A percentile compares a stretch with the other conserved stretches of the same genome.
These are phyloP conservation scores for Chrosomus eos DNA, from an alignment of 2,797 vertebrate species.

Conservation along the genomic window DNA sequence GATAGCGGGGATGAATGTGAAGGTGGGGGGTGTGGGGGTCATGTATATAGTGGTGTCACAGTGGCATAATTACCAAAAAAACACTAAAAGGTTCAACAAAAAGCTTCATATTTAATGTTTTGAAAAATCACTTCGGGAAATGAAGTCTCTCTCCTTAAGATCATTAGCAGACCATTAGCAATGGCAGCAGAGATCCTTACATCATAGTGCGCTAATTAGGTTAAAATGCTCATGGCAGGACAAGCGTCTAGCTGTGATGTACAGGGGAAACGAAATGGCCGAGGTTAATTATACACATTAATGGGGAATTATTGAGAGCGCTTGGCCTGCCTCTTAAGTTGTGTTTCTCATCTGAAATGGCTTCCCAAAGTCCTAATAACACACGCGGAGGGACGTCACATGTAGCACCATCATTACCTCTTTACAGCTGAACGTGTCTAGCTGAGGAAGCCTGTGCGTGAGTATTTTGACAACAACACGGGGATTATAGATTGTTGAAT, in stretches of 20 bases:
- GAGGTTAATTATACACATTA: conserved; percentile 70
- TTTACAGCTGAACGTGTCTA: not conserved
- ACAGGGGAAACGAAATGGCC: conserved; percentile 62
- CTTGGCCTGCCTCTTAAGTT: conserved; percentile 58
- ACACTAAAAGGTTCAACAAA: conserved; percentile 52
- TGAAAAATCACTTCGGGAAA: conserved; percentile 68
- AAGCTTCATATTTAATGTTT: conserved; percentile 57
- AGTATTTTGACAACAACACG: conserved; percentile 17
- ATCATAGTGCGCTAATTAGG: conserved; percentile 66
- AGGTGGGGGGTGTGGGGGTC: conserved; percentile 23
- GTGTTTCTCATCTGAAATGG: conserved; percentile 49
- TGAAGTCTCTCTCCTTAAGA: conserved; percentile 66
- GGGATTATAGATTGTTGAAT: conserved; percentile 20
- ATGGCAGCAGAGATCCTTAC: conserved; percentile 67
- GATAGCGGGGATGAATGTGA: conserved; percentile 39
- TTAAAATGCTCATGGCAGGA: conserved; percentile 66
- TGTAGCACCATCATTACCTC: not conserved
- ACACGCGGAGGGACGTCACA: not conserved
- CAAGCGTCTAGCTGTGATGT: conserved; percentile 62
- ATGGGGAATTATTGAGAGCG: conserved; percentile 67
- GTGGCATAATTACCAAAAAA: conserved; percentile 55
- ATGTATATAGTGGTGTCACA: conserved; percentile 46
- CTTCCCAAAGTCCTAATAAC: conserved; percentile 40
- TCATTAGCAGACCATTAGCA: conserved; percentile 68
- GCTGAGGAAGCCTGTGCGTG: not conserved